Evolutionary conservation across 2,797 vertebrate genomes (phyloP), one percentile per base, ranked within the genome.

Genomic region (Protonibea diacanthus): DNA sequence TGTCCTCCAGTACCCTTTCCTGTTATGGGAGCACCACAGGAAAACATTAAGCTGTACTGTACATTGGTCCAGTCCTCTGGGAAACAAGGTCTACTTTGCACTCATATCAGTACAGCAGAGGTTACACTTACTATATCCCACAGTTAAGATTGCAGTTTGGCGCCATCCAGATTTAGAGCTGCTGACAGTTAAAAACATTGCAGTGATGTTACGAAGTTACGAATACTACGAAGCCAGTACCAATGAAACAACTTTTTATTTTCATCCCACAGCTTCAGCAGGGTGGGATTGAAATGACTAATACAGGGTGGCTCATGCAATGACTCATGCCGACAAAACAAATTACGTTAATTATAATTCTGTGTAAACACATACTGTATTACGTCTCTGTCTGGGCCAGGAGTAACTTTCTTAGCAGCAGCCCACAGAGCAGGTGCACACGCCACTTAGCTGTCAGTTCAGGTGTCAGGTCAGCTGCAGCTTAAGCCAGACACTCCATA

Each of bases 401-500:
- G 18, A 56, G 11, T 47, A 47, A 53, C 18, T 3, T 8, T 48
- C n/a, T 27, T 1, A 38, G 42, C 58, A 49, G 45, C 33, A 61
- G 20, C 51, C 25, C 47, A 17, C 48, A 74, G 45, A 42, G 3
- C 44, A 49, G 6, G 10, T 5, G 12, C 13, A 48, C 45, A 23
- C 29, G 74, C 49, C 58, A 49, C 21, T 55, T 15, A n/a, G 40
- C 40, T 25, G 27, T 59, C 9, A 40, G 63, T 59, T 60, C 18
- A 49, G 33, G 53, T 66, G 56, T 52, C 33, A 1, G 6, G 67
- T 72, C 49, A 82, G 3, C 45, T 72, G 38, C 5, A 12, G 55
- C 45, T 81, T 87, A 78, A 86, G 0, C 51, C 21, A 66, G 45
- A 77, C 12, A 53, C 27, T 48, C 63, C 58, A 13, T 60, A 15